Evolutionary conservation across 2,888 invertebrate species (phyloP).

Genomic region (Leptinotarsa tumamoca): DNA sequence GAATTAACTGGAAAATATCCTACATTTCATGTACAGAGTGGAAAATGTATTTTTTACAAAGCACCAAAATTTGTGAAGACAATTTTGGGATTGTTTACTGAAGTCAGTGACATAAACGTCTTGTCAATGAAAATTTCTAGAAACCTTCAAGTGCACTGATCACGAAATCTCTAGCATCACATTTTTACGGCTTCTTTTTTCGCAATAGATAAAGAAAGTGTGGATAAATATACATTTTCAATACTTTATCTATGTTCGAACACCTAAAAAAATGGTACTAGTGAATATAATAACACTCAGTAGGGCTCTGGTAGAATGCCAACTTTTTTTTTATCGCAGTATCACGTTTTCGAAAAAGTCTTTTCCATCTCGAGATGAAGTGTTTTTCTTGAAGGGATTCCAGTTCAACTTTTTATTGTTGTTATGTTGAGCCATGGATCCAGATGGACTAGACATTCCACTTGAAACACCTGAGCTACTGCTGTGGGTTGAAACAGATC

Average conservation of each 20-base stretch:
- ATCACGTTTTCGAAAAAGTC: conserved; percentile 66
- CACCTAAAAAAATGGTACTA: neutral
- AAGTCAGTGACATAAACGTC: no score
- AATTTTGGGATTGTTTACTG: neutral
- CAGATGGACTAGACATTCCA: conserved; percentile 71
- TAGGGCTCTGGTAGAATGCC: neutral
- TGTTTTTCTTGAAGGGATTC: conserved; percentile 80
- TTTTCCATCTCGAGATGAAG: conserved; percentile 70
- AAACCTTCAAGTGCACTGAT: no score
- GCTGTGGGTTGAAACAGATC: conserved; percentile 70
- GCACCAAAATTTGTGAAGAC: neutral
- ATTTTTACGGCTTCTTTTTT: no score
- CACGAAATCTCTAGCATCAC: no score
- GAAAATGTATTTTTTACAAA: neutral
- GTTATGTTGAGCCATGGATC: conserved; percentile 68
- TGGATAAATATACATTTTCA: no score
- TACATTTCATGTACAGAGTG: neutral
- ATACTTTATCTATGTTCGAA: no score
- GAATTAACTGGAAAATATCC: neutral
- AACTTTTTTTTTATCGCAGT: conserved; percentile 54
- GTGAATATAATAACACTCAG: neutral
- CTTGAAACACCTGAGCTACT: conserved; percentile 72
- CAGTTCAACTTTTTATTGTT: conserved; percentile 66
- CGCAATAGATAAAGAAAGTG: no score
- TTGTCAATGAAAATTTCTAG: no score